A percentile compares a stretch with the other conserved stretches of the same genome.
phyloP scores from a whole-genome alignment of 2,888 invertebrate species.

The Acrobasis repandana region DNA sequence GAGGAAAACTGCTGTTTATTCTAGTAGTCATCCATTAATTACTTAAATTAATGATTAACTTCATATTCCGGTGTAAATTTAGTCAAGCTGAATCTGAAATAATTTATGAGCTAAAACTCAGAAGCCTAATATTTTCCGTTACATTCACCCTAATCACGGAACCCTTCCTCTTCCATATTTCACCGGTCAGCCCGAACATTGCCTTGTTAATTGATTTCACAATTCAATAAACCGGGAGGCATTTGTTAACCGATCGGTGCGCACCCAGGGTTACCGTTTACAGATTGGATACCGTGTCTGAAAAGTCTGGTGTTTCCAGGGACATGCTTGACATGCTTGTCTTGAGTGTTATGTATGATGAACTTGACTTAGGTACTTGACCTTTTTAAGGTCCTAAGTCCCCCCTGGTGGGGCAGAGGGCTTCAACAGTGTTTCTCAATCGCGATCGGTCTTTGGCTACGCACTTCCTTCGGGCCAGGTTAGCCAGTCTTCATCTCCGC shows the following conservation, averaged over 20 bases:
- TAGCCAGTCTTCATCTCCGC: too few relatives aligned
- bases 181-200: conserved; percentile 1
- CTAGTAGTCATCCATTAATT: too few relatives aligned
- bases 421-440: too few relatives aligned
- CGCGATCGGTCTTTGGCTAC: too few relatives aligned
- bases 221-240: conserved; percentile 40
- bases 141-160: neutral
- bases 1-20: too few relatives aligned
- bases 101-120: neutral
- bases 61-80: neutral
- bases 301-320: neutral
- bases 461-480: too few relatives aligned
- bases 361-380: too few relatives aligned
- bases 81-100: neutral
- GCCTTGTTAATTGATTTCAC: conserved; percentile 28
- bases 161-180: conserved; percentile 13
- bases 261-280: neutral
- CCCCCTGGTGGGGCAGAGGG: too few relatives aligned
- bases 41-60: neutral
- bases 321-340: neutral
- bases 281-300: neutral
- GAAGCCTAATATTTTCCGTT: conserved; percentile 1
- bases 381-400: too few relatives aligned
- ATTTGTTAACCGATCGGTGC: conserved; percentile 57
- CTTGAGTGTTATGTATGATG: too few relatives aligned